Base-by-base conservation (phyloP, 2,888 invertebrate species). In the Thecocarcelia acutangulata region DNA sequence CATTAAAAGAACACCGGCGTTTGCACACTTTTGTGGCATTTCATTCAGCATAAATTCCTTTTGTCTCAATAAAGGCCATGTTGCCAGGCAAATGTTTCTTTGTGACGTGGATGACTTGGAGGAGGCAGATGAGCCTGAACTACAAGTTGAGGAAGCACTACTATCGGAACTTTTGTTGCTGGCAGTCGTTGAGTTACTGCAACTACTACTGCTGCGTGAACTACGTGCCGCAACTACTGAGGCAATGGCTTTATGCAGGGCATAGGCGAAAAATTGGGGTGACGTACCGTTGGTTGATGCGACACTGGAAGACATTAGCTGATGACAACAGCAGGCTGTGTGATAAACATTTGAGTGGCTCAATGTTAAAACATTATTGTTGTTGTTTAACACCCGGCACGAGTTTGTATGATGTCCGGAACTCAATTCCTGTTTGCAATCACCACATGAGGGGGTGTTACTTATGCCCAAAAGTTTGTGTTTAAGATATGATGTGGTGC, bases 351-450 rank as follows among this genome's bases (percentile, higher is more conserved):
- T 80, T 37, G 78, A 56, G 42, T 66, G 63, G 68, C 78, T 74
- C 9, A 83, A 56, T 46, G 82, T 75, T 48, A 83, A 77, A 12
- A 85, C 59, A 21, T 83, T 86, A 83, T 95, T 95, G 80, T 86
- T 88, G 80, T 95, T 95, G 91, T 95, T 95, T 79, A 93, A 93
- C 3, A 93, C 93, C 46, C 95, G 92, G 87, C 95, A 95, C 56
- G 93, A 92, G 83, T 92, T 93, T 74, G 94, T 94, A 88, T 95
- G 95, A 85, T 94, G 93, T 83, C 94, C 94, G 42, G 93, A 92
- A 83, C 85, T 85, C 46, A 94, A 91, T 84, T 93, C 92, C 85
- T 94, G 93, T 86, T 93, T 93, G 90, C 95, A 95, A 50, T 94
- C 94, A 9, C 93, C 93, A 89, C 95, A 95, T 91, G 85, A 78